Conservation (phyloP, 2,888 invertebrate genomes). For the Troides oblongomaculatus region DNA sequence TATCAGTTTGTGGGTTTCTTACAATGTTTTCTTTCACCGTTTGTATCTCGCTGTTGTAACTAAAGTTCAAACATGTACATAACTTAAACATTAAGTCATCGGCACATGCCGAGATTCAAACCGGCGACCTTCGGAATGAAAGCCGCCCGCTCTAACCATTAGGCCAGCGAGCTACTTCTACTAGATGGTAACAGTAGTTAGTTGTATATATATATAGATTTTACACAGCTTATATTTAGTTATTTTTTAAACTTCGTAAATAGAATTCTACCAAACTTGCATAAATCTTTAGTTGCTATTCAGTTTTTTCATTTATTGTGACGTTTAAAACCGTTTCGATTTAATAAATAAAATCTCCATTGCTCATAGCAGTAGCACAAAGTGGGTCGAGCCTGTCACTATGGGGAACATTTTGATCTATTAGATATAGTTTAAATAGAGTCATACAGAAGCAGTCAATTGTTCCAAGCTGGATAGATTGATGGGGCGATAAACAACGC, state of each 20-base stretch:
- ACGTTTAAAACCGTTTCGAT: not conserved
- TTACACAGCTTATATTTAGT: not conserved
- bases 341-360: constrained; percentile 10
- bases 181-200: not conserved
- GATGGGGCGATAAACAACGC: not conserved
- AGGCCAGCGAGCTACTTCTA: too few relatives aligned
- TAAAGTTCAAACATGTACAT: too few relatives aligned
- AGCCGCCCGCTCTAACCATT: too few relatives aligned
- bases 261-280: too few relatives aligned
- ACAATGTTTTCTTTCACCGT: too few relatives aligned
- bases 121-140: too few relatives aligned
- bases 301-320: not conserved
- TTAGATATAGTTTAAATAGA: constrained; percentile 16
- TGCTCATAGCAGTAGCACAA: not conserved
- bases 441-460: constrained; percentile 4
- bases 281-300: not conserved
- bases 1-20: too few relatives aligned
- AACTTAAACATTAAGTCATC: too few relatives aligned
- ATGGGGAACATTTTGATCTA: constrained; percentile 18
- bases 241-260: not conserved
- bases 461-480: not conserved
- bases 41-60: too few relatives aligned
- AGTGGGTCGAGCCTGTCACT: constrained; percentile 14
- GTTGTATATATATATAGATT: not conserved
- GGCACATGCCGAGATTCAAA: too few relatives aligned